phyloP scores from a whole-genome alignment of 2,113 vertebrate species.

The Odocoileus hemionus region DNA sequence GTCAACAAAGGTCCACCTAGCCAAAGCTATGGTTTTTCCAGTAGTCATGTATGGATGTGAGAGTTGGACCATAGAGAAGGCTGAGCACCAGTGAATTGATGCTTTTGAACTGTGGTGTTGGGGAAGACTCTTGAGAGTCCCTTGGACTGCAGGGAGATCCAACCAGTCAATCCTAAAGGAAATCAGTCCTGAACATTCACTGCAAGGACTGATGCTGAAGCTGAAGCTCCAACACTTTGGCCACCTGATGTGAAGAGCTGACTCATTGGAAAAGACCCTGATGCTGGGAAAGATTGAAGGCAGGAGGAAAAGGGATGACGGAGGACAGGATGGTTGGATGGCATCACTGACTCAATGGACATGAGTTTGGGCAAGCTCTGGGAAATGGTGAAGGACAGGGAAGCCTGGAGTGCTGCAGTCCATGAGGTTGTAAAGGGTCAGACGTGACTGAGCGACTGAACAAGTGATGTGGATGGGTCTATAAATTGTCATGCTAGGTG shows the following conservation, averaged over 20 bases:
- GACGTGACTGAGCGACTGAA: neutral
- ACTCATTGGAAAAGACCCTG: neutral
- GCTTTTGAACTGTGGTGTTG: neutral
- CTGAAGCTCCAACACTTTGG: neutral
- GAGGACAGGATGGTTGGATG: neutral
- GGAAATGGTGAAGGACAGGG: neutral
- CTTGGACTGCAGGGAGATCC: neutral
- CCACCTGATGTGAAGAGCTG: neutral
- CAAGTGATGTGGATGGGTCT: neutral
- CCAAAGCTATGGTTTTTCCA: neutral
- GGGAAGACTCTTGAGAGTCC: neutral
- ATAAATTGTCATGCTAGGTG: neutral
- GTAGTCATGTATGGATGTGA: neutral
- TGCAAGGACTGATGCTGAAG: neutral
- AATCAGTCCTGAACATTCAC: neutral
- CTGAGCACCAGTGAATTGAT: neutral
- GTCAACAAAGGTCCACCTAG: neutral
- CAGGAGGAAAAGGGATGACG: accelerated
- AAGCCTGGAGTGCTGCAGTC: neutral
- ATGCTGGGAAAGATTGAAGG: neutral
- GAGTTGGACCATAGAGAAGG: neutral
- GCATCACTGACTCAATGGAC: neutral
- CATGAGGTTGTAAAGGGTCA: neutral
- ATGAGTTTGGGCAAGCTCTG: neutral
- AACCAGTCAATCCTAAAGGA: neutral